These are phyloP conservation scores for Holacanthus passer DNA, from an alignment of 2,113 vertebrate genomes.

Conservation along the genomic window DNA sequence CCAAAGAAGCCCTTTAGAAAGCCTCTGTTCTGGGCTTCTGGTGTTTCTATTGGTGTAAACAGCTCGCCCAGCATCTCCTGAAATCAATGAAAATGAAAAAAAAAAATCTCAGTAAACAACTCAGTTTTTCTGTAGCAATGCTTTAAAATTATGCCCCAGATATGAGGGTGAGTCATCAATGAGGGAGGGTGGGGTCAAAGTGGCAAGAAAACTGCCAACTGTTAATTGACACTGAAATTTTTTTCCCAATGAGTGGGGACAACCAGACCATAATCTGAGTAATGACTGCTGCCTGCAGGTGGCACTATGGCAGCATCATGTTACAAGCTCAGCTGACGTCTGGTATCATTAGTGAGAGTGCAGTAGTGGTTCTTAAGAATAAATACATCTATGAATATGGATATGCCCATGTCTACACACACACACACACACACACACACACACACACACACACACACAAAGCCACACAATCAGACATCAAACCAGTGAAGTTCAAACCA, in stretches of 20 bases:
- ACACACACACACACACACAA: conserved; percentile 1
- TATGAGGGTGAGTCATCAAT: neutral
- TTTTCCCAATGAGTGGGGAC: neutral
- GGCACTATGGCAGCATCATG: conserved; percentile 59
- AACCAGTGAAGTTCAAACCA: conserved; percentile 57
- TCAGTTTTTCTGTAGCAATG: neutral
- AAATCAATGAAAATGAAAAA: conserved; percentile 18
- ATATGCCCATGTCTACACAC: neutral
- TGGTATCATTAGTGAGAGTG: conserved; percentile 8
- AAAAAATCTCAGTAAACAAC: neutral
- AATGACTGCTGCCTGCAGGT: conserved; percentile 60
- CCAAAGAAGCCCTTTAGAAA: conserved; percentile 98
- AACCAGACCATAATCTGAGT: neutral
- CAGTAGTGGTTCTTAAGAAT: conserved; percentile 1
- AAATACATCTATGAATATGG: conserved; percentile 10
- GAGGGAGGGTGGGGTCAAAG: neutral
- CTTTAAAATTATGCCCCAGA: neutral
- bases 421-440: neutral
- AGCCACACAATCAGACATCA: neutral
- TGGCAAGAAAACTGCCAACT: neutral
- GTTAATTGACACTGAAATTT: neutral
- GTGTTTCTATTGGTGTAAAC: conserved; percentile 95
- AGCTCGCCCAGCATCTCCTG: conserved; percentile 98
- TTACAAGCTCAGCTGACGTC: neutral
- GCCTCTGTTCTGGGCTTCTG: conserved; percentile 97